Percentiles rank a stretch among this genome's conserved stretches.
phyloP scores from a whole-genome alignment of 2,113 vertebrate genomes.

The Hemiprocne comata region DNA sequence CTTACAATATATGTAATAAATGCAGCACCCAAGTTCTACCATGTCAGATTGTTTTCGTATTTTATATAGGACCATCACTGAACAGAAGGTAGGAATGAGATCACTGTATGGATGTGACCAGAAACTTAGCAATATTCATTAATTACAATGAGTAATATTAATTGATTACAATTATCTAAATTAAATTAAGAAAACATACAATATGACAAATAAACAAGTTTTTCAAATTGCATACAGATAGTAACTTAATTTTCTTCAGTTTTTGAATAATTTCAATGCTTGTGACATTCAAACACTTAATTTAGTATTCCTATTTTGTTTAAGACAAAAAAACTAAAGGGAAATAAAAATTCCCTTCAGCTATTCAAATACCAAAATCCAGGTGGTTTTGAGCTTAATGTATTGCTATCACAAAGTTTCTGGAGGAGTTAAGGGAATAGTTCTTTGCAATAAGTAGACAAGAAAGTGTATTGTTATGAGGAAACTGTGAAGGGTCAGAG shows the following conservation, averaged over 20 bases:
- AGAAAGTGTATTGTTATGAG: neutral
- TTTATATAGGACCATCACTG: neutral
- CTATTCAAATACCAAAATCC: slow-evolving; percentile 14
- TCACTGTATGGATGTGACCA: neutral
- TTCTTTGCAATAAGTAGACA: neutral
- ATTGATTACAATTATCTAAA: neutral
- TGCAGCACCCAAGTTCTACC: neutral
- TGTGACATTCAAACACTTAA: neutral
- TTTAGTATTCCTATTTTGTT: neutral
- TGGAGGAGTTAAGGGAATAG: slow-evolving; percentile 13
- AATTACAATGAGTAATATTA: neutral
- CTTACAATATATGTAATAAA: neutral
- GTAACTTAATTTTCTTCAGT: neutral
- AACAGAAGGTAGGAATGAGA: neutral
- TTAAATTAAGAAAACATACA: neutral
- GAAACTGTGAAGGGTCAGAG: neutral
- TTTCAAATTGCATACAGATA: neutral
- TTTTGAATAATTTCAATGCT: neutral
- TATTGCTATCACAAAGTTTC: neutral
- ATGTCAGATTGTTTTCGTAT: neutral
- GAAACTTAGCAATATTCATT: neutral
- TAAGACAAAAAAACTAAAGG: neutral
- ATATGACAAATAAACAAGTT: neutral
- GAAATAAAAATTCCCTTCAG: slow-evolving; percentile 20
- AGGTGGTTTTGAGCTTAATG: slow-evolving; percentile 29